Conservation (phyloP, 1,140 invertebrate genomes). For the Nilaparvata lugens region DNA sequence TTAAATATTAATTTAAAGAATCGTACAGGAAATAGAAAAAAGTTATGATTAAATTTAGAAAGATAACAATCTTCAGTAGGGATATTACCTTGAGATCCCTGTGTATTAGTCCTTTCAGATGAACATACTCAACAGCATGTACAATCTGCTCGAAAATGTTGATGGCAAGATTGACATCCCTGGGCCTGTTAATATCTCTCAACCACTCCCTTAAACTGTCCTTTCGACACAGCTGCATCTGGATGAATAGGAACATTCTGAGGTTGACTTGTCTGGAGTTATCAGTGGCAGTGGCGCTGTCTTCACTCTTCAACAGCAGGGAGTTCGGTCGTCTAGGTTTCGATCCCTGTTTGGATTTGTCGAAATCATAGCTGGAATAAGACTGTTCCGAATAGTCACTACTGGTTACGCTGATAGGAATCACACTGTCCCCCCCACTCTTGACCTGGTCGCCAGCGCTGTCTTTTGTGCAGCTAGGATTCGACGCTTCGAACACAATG, state of each 20-base stretch:
- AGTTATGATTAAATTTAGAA: neutral
- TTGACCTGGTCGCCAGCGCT: neutral
- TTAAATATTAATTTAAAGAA: conserved; percentile 42
- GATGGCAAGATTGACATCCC: conserved; percentile 45
- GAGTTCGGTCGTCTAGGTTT: conserved; percentile 13
- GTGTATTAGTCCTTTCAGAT: conserved; percentile 84
- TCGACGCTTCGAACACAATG: conserved; percentile 32
- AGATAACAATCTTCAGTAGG: conserved; percentile 3
- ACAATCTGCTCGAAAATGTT: conserved; percentile 88
- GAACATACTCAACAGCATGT: conserved; percentile 90
- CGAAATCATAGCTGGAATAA: neutral
- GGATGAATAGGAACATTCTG: conserved; percentile 66
- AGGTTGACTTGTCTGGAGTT: neutral
- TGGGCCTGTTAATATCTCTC: conserved; percentile 36
- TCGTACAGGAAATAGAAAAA: neutral
- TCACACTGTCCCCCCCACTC: neutral
- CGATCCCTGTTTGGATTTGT: no score
- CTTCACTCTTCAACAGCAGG: neutral
- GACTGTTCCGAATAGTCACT: neutral
- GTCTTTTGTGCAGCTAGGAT: conserved; percentile 16
- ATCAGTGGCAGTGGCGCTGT: neutral
- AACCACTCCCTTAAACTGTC: conserved; percentile 90
- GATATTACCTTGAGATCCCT: conserved; percentile 77
- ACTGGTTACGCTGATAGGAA: neutral
- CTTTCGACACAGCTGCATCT: conserved; percentile 91